Evolutionary conservation across 2,888 invertebrate genomes (phyloP).

Genomic region (Euphydryas editha): DNA sequence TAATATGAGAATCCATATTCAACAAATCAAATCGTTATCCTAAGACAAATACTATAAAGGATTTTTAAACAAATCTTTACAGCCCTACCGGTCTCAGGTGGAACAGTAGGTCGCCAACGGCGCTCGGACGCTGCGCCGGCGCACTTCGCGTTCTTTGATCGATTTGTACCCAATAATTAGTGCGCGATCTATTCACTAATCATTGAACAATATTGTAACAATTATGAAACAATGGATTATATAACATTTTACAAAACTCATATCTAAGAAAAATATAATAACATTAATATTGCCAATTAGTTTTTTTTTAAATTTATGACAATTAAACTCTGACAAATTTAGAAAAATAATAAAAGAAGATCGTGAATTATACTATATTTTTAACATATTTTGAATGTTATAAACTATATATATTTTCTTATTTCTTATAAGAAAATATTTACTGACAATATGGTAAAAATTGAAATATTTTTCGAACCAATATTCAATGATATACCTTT

Average conservation of each 20-base stretch:
- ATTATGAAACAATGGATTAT: background rate
- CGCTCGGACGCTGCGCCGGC: constrained; percentile 63
- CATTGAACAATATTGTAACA: constrained; percentile 41
- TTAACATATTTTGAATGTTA: too few relatives aligned
- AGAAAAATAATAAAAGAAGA: too few relatives aligned
- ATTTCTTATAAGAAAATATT: too few relatives aligned
- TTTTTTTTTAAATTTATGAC: too few relatives aligned
- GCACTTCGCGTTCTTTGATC: constrained; percentile 61
- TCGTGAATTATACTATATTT: too few relatives aligned
- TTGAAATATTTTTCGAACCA: too few relatives aligned
- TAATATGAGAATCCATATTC: background rate
- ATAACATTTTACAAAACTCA: background rate
- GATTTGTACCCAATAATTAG: constrained; percentile 76
- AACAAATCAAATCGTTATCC: background rate
- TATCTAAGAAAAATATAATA: background rate
- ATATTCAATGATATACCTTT: too few relatives aligned
- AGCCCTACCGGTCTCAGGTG: constrained; percentile 69
- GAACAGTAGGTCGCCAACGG: constrained; percentile 74
- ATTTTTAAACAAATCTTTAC: constrained; percentile 36
- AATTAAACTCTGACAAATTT: too few relatives aligned
- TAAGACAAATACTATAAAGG: background rate
- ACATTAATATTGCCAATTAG: background rate
- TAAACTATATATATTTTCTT: too few relatives aligned
- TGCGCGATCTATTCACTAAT: constrained; percentile 66
- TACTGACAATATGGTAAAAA: too few relatives aligned